Base-by-base conservation (phyloP, 35 echinoderm and acorn worm species). In the Hemicentrotus pulcherrimus region DNA sequence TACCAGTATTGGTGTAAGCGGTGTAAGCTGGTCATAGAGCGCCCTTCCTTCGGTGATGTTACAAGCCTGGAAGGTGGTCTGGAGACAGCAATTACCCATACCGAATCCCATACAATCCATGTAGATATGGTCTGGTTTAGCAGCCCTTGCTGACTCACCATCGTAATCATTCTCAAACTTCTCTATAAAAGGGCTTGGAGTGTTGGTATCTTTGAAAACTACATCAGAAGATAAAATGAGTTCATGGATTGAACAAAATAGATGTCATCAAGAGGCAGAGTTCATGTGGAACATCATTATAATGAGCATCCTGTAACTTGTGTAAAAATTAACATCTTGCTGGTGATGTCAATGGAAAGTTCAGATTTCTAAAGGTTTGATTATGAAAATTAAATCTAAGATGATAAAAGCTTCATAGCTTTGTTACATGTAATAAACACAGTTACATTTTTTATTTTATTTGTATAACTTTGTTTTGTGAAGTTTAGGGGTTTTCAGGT, bases 151-250 rank as follows among this genome's bases (percentile, higher is more conserved):
- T 2, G 96, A 95, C 61, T 97, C 96, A 16, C 98, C 98, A 55
- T 97, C 97, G 12, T 94, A 65, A 31, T 99, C 98, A 46, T 98
- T 97, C 31, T 47, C 16, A 50, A 98, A 99, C 48, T 94, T 95
- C 92, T 99, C 98, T 28, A 99, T 46, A 60, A 99, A 99, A 0
- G 98, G 98, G 28, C 91, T 96, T 31, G 97, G 96, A 18, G 98
- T 99, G 94, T 99, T 98, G 94, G 95, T 99, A 65, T 99, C 98
- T 95, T 97, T 99, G 92, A 95, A 99, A 95, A 99, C 98, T 99
- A 86, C 28, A 89, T 2, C 50, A 92, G 58, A 96, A 22, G 46
- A 78, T 16, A 31, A 87, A 94, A 59, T 85, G 70, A 46, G 24
- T 31, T 86, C 32, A 86, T 31, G 24, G 86, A n/a, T 86, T 86